These are phyloP conservation scores for Triops longicaudatus DNA, from an alignment of 1,140 invertebrate species.

Conservation along the genomic window DNA sequence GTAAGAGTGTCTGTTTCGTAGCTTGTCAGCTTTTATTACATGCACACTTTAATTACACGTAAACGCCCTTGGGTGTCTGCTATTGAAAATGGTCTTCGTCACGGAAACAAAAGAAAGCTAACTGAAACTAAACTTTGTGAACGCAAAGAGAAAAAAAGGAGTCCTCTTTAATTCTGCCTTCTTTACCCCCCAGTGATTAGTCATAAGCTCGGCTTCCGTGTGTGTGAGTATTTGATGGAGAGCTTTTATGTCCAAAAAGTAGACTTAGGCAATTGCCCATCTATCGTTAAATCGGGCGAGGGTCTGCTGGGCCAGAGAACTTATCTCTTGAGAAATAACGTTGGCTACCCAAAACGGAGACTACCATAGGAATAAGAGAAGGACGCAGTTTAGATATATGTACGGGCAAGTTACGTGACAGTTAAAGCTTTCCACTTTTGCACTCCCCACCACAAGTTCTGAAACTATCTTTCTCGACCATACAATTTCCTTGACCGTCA, in stretches of 20 bases:
- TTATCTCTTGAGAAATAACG: too few species aligned
- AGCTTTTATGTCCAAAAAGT: background rate
- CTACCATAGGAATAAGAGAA: background rate
- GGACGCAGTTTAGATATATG: background rate
- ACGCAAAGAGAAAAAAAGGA: too few species aligned
- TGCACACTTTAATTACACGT: too few species aligned
- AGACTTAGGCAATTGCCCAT: background rate
- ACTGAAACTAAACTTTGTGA: too few species aligned
- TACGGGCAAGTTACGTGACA: conserved; percentile 1
- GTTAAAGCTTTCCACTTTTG: background rate
- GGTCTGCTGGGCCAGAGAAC: too few species aligned
- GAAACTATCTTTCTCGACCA: background rate
- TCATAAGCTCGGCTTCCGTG: background rate
- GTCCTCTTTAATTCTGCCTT: too few species aligned
- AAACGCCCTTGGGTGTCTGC: too few species aligned
- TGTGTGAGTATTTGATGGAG: background rate
- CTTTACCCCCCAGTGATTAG: background rate
- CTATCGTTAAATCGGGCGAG: background rate
- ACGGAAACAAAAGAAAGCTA: too few species aligned
- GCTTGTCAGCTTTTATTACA: too few species aligned
- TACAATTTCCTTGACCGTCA: background rate
- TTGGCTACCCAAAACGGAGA: background rate
- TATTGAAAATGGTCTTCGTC: too few species aligned
- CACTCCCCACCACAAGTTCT: background rate
- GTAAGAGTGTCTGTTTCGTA: too few species aligned